These are phyloP conservation scores for Oxyura jamaicensis DNA, from an alignment of 2,113 vertebrate species.

Conservation along the genomic window DNA sequence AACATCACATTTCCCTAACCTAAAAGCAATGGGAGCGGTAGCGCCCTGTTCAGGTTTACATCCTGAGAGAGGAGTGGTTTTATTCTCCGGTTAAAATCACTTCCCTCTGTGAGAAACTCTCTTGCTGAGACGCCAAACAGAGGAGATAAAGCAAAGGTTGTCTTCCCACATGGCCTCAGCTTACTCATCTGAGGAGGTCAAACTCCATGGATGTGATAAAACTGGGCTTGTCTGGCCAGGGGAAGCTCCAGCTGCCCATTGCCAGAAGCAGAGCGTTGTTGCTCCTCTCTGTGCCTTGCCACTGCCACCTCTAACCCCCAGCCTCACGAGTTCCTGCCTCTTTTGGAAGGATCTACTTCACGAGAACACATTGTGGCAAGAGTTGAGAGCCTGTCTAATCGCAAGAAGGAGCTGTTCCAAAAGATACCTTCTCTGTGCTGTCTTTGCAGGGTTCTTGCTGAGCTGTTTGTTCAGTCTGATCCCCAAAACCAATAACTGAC, in stretches of 20 bases:
- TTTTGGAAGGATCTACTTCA: background rate
- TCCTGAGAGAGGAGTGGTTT: background rate
- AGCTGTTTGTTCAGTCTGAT: background rate
- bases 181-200: background rate
- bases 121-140: background rate
- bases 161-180: background rate
- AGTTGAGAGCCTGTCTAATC: background rate
- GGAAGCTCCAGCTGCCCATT: background rate
- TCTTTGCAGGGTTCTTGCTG: background rate
- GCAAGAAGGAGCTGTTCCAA: background rate
- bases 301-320: background rate
- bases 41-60: background rate
- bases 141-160: background rate
- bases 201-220: background rate
- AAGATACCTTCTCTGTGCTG: background rate
- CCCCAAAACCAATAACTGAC: background rate
- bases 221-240: no score
- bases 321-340: background rate
- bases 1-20: fast-evolving
- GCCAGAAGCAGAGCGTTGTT: background rate
- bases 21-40: background rate
- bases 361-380: fast-evolving
- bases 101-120: background rate
- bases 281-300: background rate
- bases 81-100: background rate